Evolutionary conservation across 2,113 vertebrate genomes (phyloP), one percentile per base, ranked within the genome.

Genomic region (Eretmochelys imbricata): DNA sequence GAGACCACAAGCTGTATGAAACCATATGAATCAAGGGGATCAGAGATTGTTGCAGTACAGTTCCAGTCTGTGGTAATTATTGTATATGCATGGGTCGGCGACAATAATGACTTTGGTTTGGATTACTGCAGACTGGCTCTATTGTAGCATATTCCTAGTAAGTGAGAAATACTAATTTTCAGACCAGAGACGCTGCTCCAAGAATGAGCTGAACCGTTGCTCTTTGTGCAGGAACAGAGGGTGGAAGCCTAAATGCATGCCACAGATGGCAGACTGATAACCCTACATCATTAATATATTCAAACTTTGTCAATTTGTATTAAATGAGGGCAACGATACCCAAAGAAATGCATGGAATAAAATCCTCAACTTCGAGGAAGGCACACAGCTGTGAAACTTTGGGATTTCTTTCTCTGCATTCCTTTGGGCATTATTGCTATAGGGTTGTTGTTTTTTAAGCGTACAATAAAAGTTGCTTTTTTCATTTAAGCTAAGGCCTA

Each of bases 401-500:
- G 65, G 57, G 57, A 75, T 87, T 94, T 83, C 84, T 50, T 95
- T 95, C 91, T 80, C 50, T 91, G 29, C 57, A 85, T 6, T 80
- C 53, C 35, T 83, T 82, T 85, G 3, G 8, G 65, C 62, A 31
- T 92, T 80, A 8, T 42, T 93, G 55, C 31, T 31, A 31, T 65
- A 65, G 31, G 14, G 16, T n/a, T 13, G 29, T 65, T 17, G 25
- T 62, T 49, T 25, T 53, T 87, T 53, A 87, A 35, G n/a, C 79
- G 72, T 89, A 86, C 59, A 87, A n/a, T 79, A 91, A 87, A 95
- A 90, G 22, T 88, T 92, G 89, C 10, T 95, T 94, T 95, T 95
- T 12, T 53, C 89, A 92, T 93, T 85, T 92, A 62, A 91, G 35
- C 88, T 87, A 78, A 96, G 84, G 76, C 49, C 38, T 80, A 50